Evolutionary conservation across 2,113 vertebrate species (phyloP), one percentile per base, ranked within the genome.

Genomic region (Eidolon helvum): DNA sequence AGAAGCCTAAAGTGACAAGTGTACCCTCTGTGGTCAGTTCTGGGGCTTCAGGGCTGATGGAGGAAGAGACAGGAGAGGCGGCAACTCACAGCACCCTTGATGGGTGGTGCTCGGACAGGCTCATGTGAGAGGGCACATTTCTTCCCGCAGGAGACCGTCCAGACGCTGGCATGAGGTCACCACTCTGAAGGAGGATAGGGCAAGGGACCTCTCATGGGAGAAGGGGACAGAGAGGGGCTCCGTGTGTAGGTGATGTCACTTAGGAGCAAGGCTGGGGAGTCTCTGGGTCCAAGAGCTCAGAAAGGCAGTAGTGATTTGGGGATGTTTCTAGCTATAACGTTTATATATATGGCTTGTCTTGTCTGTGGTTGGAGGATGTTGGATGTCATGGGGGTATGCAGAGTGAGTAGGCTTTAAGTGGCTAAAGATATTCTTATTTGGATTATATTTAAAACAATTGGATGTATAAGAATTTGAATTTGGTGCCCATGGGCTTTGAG

Each of bases 251-350:
- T 69, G 30, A n/a, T 28, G 43, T 18, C n/a, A 24, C 63, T 11
- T 12, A 63, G 35, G 12, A 33, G 10, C 0, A 4, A 50, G 40
- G 0, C 4, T n/a, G 22, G 30, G 30, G 15, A 12, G 14, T 33
- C 24, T 55, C 2, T 72, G 40, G 53, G 3, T 38, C 10, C 2
- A 53, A 10, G 35, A 55, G 19, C 77, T 53, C 30, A 1, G 35
- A 24, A 63, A 38, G 38, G 24, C 53, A 19, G 12, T 6, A 11
- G 4, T 5, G 2, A 1, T 19, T 19, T 74, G 75, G 59, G 53
- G 5, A 55, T n/a, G 61, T 87, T 12, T 10, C 24, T 16, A 19
- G 57, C 40, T 43, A 43, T 43, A 43, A 24, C 19, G 22, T 59
- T 7, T 24, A 9, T 22, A 9, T 9, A 24, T 59, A 19, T 26